Evolutionary conservation across 2,888 invertebrate genomes (phyloP), one percentile per base, ranked within the genome.

Genomic region (Neoitamus cyanurus): DNA sequence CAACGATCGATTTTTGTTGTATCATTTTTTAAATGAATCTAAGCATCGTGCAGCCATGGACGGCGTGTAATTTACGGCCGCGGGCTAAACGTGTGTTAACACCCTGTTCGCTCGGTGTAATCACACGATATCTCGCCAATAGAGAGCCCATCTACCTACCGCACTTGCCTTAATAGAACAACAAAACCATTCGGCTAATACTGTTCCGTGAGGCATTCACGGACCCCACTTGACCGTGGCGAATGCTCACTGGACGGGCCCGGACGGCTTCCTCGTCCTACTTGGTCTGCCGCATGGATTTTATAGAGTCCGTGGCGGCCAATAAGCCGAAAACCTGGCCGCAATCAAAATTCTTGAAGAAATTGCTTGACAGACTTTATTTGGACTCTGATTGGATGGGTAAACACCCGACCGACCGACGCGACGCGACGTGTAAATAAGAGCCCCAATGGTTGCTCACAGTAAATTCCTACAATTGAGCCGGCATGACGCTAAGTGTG

Each of bases 61-160:
- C 28, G 25, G 30, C 73, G 58, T 85, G 69, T 85, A 85, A 85
- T 85, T 85, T 80, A 85, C 73, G 34, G 73, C 85, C 82, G 69
- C 58, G 69, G 46, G 85, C 73, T 77, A 82, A 82, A 84, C 85
- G 85, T 85, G 85, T 85, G 85, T 85, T 85, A 84, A 85, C 85
- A 85, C 85, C 85, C 85, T 82, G 80, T 85, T 85, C 72, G 68
- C 48, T 72, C 9, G 48, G 30, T 69, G 68, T 82, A 83, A 85
- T 83, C 85, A 85, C 85, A 85, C 85, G 85, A 85, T 85, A 83
- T 85, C 83, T 20, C 58, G 58, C 82, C 82, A 82, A 82, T 82
- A 82, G 82, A 83, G 69, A 42, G 48, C 30, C 36, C 31, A 9
- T 72, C 72, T 83, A 83, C 83, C 83, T 83, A 83, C 83, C 83